Evolutionary conservation across 2,113 vertebrate species (phyloP).

Genomic region (Pseudorectes ferrugineus): DNA sequence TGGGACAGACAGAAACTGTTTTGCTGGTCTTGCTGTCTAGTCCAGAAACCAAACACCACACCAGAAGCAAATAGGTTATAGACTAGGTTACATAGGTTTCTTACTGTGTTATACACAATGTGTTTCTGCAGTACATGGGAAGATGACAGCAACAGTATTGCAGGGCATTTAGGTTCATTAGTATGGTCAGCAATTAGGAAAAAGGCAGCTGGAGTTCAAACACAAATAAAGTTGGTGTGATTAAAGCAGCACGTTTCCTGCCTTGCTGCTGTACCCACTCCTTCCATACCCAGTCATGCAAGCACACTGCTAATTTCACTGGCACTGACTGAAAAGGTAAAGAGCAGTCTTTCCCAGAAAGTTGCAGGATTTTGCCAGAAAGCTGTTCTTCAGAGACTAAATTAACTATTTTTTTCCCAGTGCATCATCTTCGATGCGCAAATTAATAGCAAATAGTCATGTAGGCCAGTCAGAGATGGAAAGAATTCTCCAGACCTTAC

Average conservation of each 20-base stretch:
- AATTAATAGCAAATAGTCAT: slow-evolving; percentile 31
- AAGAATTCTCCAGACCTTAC: slow-evolving; percentile 1
- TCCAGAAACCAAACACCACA: neutral
- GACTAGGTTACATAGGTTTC: neutral
- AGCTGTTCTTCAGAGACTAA: neutral
- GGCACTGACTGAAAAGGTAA: neutral
- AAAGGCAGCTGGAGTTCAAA: neutral
- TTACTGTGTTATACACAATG: neutral
- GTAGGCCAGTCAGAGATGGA: neutral
- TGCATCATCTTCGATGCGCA: slow-evolving; percentile 3
- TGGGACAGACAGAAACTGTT: neutral
- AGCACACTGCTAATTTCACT: neutral
- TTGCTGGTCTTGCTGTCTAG: neutral
- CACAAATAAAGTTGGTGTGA: neutral
- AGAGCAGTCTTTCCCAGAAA: neutral
- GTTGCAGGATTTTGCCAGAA: neutral
- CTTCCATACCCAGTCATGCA: neutral
- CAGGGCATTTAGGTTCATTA: neutral
- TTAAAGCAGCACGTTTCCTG: neutral
- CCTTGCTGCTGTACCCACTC: neutral
- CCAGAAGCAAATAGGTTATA: neutral
- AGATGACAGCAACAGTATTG: neutral
- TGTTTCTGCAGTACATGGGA: neutral
- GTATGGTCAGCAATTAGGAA: neutral
- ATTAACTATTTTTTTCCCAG: neutral